A percentile compares a stretch with the other conserved stretches of the same genome.
phyloP scores from a whole-genome alignment of 2,888 invertebrate species.

The Euplexia lucipara region DNA sequence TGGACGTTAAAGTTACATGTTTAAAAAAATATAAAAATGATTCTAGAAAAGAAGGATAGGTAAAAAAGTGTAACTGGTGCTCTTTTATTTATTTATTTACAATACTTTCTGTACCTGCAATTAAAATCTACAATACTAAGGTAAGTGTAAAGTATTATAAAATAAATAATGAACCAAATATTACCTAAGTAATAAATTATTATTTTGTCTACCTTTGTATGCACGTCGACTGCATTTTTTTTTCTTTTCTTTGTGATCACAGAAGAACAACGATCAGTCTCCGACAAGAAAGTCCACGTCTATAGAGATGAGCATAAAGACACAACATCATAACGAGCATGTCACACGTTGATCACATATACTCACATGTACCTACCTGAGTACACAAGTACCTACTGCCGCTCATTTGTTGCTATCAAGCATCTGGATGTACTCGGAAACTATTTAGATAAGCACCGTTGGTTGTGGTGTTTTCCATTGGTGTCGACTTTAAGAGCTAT shows the following conservation, averaged over 20 bases:
- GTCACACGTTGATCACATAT: conserved; percentile 47
- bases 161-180: too few relatives aligned
- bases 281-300: conserved; percentile 33
- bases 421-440: conserved; percentile 68
- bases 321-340: conserved; percentile 11
- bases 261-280: not conserved
- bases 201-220: too few relatives aligned
- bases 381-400: conserved; percentile 10
- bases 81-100: too few relatives aligned
- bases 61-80: too few relatives aligned
- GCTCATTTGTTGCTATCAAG: conserved; percentile 62
- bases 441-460: conserved; percentile 70
- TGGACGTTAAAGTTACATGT: too few relatives aligned
- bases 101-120: too few relatives aligned
- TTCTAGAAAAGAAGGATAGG: too few relatives aligned
- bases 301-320: not conserved
- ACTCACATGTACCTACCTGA: conserved; percentile 16
- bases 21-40: too few relatives aligned
- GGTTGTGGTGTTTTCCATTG: conserved; percentile 49
- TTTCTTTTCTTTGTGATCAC: not conserved
- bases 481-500: conserved; percentile 30
- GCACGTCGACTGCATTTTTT: too few relatives aligned
- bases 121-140: too few relatives aligned
- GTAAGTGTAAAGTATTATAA: too few relatives aligned
- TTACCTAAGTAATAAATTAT: too few relatives aligned